Conservation (phyloP, 2,113 vertebrate genomes). For the Poicephalus gulielmi region DNA sequence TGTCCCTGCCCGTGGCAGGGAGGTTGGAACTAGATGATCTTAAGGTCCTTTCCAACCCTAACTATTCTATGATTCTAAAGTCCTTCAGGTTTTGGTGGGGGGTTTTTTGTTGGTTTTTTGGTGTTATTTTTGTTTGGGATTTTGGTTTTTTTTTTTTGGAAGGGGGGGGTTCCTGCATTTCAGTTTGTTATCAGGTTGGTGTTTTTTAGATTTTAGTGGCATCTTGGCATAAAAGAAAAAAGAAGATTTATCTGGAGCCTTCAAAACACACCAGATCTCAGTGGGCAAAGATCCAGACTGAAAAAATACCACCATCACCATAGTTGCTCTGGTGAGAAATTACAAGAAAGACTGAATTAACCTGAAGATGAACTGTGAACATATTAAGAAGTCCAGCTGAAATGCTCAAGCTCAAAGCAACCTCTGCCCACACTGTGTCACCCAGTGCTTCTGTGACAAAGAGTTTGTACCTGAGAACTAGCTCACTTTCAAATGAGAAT, state of each 20-base stretch:
- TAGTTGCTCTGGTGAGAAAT: neutral
- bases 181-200: neutral
- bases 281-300: neutral
- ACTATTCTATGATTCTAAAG: neutral
- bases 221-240: neutral
- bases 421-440: fast-evolving
- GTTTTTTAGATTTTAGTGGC: neutral
- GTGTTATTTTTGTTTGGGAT: too few species aligned
- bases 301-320: neutral
- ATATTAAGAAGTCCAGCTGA: neutral
- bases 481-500: neutral
- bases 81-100: neutral
- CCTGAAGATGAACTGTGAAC: neutral
- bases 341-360: neutral
- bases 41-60: too few species aligned
- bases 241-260: neutral
- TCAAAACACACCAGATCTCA: neutral
- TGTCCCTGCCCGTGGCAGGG: too few species aligned
- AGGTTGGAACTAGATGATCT: too few species aligned
- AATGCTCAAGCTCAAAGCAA: neutral
- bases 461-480: neutral
- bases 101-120: neutral
- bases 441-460: neutral
- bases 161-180: neutral
- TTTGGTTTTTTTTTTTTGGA: neutral